These are phyloP conservation scores for Drosophila aff. DNA, from an alignment of 1,140 invertebrate genomes.

Conservation along the genomic window DNA sequence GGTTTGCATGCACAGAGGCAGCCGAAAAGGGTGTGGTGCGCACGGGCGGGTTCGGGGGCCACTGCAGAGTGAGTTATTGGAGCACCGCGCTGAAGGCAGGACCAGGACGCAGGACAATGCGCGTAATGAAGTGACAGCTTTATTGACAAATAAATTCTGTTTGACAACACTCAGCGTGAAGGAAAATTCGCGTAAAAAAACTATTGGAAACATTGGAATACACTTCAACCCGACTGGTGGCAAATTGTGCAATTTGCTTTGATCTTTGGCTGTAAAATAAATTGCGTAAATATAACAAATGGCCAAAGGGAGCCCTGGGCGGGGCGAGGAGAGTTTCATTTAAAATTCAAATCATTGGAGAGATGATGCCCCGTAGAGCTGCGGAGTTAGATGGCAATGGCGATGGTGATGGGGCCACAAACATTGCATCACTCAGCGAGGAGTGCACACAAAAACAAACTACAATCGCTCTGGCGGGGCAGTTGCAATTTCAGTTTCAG, in stretches of 20 bases:
- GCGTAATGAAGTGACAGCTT: conserved; percentile 83
- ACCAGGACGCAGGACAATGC: conserved; percentile 57
- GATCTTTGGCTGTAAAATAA: conserved; percentile 75
- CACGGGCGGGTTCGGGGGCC: background rate
- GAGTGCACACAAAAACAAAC: conserved; percentile 41
- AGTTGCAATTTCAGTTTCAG: conserved; percentile 48
- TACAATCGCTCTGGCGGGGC: conserved; percentile 22
- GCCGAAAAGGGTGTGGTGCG: background rate
- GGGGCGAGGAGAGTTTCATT: conserved; percentile 43
- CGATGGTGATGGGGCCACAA: conserved; percentile 2
- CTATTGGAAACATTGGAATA: conserved; percentile 34
- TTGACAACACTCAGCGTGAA: conserved; percentile 71
- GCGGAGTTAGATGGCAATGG: conserved; percentile 1
- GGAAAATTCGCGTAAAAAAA: conserved; percentile 33
- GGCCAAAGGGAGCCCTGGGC: conserved; percentile 16
- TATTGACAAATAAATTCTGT: conserved; percentile 84
- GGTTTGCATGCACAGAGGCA: conserved; percentile 44
- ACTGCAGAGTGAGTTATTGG: conserved; percentile 63
- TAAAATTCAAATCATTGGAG: conserved; percentile 66
- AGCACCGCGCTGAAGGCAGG: conserved; percentile 35
- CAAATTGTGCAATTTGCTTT: conserved; percentile 73
- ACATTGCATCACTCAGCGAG: conserved; percentile 49
- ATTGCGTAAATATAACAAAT: conserved; percentile 76
- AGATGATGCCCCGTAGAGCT: conserved; percentile 8
- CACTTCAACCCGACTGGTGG: conserved; percentile 25